Base-by-base conservation (phyloP, 2,113 vertebrate genomes). In the Micromys minutus region DNA sequence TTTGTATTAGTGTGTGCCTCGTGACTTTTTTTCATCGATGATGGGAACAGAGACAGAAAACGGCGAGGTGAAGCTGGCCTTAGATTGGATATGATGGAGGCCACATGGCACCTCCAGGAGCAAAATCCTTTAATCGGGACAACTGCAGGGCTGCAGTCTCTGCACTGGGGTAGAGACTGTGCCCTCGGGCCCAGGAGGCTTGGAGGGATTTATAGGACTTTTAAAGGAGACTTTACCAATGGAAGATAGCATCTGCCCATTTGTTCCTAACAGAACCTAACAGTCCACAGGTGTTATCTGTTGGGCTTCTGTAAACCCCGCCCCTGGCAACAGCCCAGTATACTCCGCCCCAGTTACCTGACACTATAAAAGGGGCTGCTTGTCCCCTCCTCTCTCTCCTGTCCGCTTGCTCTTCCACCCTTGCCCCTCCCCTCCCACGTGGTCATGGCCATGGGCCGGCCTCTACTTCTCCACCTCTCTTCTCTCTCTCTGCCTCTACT, bases 1-100 rank as follows among this genome's bases (percentile, higher is more conserved):
- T 94, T 87, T 71, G 65, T 80, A 75, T 94, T 92, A 87, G 67
- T 71, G 84, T 87, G 65, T 90, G 24, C 26, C 36, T 59, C 80
- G 52, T 96, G 93, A 87, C 57, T 61, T 81, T n/a, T n/a, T n/a
- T n/a, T 95, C 71, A 77, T 67, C 71, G 72, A 55, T 76, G 75
- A 45, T 34, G 15, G 59, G 81, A 65, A 19, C 59, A 29, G 39
- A 19, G 26, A 47, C 59, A 34, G 59, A 47, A 47, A 45, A 61
- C 34, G 59, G 29, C 3, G 21, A 34, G 80, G 26, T 12, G 42
- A 39, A 55, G 29, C 79, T 42, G n/a, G 55, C 9, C 22, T 42
- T 59, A 42, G 55, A 39, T 9, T 83, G n/a, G 12, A 34, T 59
- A 29, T 15, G 55, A 29, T 22, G 13, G 55, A 26, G 55, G 55